Percentiles rank a stretch among this genome's conserved stretches.
phyloP scores from a whole-genome alignment of 2,113 vertebrate species.

The Zingel zingel region DNA sequence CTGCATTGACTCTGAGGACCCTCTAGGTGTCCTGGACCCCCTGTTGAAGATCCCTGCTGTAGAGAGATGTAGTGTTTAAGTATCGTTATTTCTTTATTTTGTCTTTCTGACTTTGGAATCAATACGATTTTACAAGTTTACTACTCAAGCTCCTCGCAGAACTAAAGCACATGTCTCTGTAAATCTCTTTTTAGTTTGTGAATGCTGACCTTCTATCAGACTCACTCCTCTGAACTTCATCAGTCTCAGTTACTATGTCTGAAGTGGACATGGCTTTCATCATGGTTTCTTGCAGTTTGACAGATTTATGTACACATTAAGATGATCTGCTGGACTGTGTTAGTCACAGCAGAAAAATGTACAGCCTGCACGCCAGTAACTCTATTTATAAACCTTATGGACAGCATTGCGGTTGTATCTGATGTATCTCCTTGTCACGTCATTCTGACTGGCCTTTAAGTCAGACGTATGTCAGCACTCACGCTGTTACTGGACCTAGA shows the following conservation, averaged over 20 bases:
- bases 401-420: constrained; percentile 35
- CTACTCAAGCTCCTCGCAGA: background rate
- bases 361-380: background rate
- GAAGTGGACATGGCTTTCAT: constrained; percentile 51
- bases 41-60: background rate
- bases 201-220: background rate
- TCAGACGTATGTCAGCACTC: constrained; percentile 14
- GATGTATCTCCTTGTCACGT: constrained; percentile 38
- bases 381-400: constrained; percentile 23
- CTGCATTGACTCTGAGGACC: no score
- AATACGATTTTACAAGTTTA: background rate
- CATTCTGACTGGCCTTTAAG: background rate
- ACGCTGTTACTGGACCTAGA: background rate
- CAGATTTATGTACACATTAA: constrained; percentile 51
- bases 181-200: no score
- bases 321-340: constrained; percentile 44
- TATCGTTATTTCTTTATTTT: background rate
- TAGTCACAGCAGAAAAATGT: constrained; percentile 54
- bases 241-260: background rate
- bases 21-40: no score
- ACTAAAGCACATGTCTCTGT: background rate
- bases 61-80: background rate
- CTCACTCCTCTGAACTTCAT: background rate
- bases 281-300: constrained; percentile 21
- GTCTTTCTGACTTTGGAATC: background rate